Conservation (phyloP, 2,113 vertebrate genomes). For the Rana temporaria region DNA sequence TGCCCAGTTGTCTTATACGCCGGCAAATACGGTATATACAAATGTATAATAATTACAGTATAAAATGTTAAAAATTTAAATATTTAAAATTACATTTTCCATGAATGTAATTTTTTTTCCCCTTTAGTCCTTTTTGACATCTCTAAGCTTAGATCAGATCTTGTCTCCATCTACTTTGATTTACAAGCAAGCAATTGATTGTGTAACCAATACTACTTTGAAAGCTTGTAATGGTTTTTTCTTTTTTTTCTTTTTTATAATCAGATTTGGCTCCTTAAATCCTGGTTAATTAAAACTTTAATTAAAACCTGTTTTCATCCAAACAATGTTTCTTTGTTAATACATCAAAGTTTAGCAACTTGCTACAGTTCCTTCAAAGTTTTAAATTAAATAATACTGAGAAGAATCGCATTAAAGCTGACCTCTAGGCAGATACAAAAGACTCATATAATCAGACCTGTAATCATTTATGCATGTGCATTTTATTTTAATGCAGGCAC, state of each 20-base stretch:
- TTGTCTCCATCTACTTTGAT: conserved; percentile 48
- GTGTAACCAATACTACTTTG: conserved; percentile 49
- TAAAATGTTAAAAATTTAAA: no score
- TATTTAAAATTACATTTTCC: no score
- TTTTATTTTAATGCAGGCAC: no score
- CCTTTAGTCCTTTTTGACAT: conserved; percentile 36
- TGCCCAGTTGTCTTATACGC: no score
- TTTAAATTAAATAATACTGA: neutral
- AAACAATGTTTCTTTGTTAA: neutral
- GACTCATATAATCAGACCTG: neutral
- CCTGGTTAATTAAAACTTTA: neutral
- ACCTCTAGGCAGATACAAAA: no score
- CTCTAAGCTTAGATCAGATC: conserved; percentile 49
- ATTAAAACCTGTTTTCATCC: conserved; percentile 4
- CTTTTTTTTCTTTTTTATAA: neutral
- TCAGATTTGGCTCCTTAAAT: conserved; percentile 20
- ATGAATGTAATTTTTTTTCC: conserved; percentile 8
- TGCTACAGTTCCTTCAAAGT: neutral
- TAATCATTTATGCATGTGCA: neutral
- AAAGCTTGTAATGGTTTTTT: conserved; percentile 34
- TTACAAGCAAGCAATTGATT: conserved; percentile 54
- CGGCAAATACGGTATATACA: no score
- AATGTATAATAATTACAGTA: no score
- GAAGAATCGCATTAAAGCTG: neutral
- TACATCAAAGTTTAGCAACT: neutral